phyloP scores from a whole-genome alignment of 1,140 invertebrate species.

The Philotrypesis tridentata region DNA sequence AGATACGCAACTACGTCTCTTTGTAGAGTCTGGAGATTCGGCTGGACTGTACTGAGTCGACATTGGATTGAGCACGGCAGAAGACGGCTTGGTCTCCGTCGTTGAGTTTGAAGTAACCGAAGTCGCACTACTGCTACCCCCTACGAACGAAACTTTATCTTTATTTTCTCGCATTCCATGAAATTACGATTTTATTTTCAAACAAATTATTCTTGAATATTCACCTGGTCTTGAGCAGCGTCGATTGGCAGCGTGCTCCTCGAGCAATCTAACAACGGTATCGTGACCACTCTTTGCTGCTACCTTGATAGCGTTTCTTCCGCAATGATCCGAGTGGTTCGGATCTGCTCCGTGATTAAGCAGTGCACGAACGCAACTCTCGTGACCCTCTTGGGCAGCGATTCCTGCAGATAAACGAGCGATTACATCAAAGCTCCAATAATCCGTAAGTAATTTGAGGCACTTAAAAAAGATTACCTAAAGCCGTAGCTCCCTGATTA shows the following conservation, averaged over 20 bases:
- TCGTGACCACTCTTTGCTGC: conserved; percentile 86
- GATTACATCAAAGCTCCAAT: background rate
- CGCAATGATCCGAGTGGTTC: conserved; percentile 92
- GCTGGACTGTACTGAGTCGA: conserved; percentile 72
- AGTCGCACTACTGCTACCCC: conserved; percentile 76
- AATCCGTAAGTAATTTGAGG: conserved; percentile 4
- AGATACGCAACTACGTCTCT: conserved; percentile 82
- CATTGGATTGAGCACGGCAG: conserved; percentile 76
- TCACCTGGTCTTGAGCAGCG: conserved; percentile 65
- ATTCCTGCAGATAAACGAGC: conserved; percentile 75
- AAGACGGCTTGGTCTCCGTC: conserved; percentile 81
- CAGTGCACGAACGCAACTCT: conserved; percentile 90
- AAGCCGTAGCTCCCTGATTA: conserved; percentile 93
- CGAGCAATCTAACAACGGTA: conserved; percentile 80
- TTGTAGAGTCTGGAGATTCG: conserved; percentile 81
- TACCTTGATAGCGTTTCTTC: conserved; percentile 85
- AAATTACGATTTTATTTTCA: background rate
- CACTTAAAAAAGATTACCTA: conserved; percentile 73
- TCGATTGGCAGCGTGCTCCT: conserved; percentile 75
- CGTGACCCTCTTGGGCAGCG: conserved; percentile 91
- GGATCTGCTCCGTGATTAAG: conserved; percentile 93
- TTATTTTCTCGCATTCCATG: no score
- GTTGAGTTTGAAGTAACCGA: conserved; percentile 79
- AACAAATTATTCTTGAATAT: conserved; percentile 45
- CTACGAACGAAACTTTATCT: conserved; percentile 52